phyloP scores from a whole-genome alignment of 2,888 invertebrate genomes.

The Cyclophora punctaria region DNA sequence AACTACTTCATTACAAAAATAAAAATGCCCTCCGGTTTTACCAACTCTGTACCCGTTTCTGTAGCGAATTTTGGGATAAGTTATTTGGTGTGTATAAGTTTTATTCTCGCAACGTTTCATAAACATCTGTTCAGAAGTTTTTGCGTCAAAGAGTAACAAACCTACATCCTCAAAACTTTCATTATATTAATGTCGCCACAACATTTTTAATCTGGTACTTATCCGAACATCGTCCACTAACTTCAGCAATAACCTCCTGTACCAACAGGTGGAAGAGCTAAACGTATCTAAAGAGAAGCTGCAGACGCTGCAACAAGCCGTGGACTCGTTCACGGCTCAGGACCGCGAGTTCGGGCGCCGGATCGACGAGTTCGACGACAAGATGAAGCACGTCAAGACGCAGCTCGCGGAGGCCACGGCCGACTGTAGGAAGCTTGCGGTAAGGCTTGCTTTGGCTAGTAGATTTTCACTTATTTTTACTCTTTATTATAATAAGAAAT shows the following conservation, averaged over 20 bases:
- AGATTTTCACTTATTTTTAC: too few relatives aligned
- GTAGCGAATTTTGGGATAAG: too few relatives aligned
- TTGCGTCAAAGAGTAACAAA: neutral
- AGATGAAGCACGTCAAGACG: constrained; percentile 39
- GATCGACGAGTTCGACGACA: constrained; percentile 43
- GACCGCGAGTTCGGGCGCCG: constrained; percentile 38
- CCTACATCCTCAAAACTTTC: neutral
- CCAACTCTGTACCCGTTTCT: too few relatives aligned
- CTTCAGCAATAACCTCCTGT: neutral
- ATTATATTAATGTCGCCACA: neutral
- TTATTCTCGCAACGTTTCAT: too few relatives aligned
- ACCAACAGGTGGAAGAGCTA: constrained; percentile 45
- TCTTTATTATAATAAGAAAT: too few relatives aligned
- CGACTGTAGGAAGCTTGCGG: constrained; percentile 20
- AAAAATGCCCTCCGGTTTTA: too few relatives aligned
- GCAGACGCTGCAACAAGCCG: constrained; percentile 33
- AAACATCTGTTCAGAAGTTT: constrained; percentile 7
- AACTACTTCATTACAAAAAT: too few relatives aligned
- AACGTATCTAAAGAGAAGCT: constrained; percentile 44
- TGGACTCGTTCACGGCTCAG: constrained; percentile 31
- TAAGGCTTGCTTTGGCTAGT: too few relatives aligned
- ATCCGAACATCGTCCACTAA: neutral
- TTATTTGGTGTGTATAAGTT: too few relatives aligned
- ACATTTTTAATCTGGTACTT: neutral
- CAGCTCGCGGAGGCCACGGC: constrained; percentile 21